Evolutionary conservation across 2,113 vertebrate genomes (phyloP).

Genomic region (Cheilinus undulatus): DNA sequence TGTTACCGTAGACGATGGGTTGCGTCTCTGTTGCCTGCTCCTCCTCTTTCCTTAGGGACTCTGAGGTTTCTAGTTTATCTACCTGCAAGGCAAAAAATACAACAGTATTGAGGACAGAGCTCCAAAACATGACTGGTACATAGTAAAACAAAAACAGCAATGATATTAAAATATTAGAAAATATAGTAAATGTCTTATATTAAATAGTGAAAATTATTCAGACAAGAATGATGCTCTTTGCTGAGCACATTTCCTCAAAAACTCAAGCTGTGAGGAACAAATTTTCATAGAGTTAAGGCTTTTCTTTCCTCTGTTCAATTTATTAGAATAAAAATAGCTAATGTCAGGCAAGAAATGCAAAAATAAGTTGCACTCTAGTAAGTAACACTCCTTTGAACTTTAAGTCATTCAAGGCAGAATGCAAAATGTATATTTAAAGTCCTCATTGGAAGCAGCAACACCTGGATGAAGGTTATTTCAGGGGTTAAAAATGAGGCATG

Average conservation of each 20-base stretch:
- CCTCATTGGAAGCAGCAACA: conserved; percentile 19
- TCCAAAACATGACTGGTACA: neutral
- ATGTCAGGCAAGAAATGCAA: neutral
- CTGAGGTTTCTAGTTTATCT: conserved; percentile 97
- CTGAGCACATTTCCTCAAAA: too few species aligned
- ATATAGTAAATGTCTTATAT: too few species aligned
- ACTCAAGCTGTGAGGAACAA: too few species aligned
- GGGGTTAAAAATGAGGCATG: neutral
- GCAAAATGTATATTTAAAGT: conserved; percentile 14
- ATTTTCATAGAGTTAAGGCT: neutral
- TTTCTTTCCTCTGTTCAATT: too few species aligned
- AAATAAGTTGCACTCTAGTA: neutral
- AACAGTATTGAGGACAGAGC: conserved; percentile 1
- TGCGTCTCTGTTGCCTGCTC: conserved; percentile 99
- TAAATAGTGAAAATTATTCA: too few species aligned
- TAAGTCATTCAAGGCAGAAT: conserved; percentile 32
- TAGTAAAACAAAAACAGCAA: too few species aligned
- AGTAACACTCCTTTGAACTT: too few species aligned
- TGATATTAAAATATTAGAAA: neutral
- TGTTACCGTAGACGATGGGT: conserved; percentile 97
- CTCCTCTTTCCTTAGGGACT: conserved; percentile 98
- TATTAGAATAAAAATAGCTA: too few species aligned
- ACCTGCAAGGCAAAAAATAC: conserved; percentile 84
- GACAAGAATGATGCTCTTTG: too few species aligned
- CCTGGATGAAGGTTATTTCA: conserved; percentile 30